These are phyloP conservation scores for Saiga tatarica DNA, from an alignment of 2,113 vertebrate genomes.

Conservation along the genomic window DNA sequence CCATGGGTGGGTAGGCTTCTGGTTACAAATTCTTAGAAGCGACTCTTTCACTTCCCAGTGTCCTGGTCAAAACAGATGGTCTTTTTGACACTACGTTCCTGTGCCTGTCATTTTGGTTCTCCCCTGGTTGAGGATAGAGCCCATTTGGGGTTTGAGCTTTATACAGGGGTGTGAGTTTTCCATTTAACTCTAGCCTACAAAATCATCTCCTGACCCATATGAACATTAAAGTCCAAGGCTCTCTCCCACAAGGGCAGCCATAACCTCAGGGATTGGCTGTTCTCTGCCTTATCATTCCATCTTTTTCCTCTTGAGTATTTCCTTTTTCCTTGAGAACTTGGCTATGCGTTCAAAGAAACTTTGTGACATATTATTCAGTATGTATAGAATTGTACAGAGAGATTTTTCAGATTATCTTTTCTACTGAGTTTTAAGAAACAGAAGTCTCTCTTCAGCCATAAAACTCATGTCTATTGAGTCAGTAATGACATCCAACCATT, in stretches of 20 bases:
- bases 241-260: rapidly evolving
- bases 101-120: not conserved
- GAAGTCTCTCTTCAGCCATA: not conserved
- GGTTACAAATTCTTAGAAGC: not conserved
- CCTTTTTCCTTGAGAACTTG: not conserved
- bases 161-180: not conserved
- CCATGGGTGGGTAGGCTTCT: not conserved
- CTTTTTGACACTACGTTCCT: not conserved
- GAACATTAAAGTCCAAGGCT: not conserved
- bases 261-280: not conserved
- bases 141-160: not conserved
- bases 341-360: not conserved
- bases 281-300: not conserved
- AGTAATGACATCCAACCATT: not conserved
- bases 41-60: not conserved
- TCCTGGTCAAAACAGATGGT: not conserved
- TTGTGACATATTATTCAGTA: not conserved
- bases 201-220: not conserved
- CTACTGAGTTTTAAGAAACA: not conserved
- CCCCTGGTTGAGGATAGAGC: not conserved
- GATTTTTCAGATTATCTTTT: not conserved
- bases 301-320: not conserved
- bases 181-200: not conserved
- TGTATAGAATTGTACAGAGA: not conserved
- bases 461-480: not conserved